Evolutionary conservation across 2,888 invertebrate species (phyloP), one percentile per base, ranked within the genome.

Genomic region (Synergus umbraculus): DNA sequence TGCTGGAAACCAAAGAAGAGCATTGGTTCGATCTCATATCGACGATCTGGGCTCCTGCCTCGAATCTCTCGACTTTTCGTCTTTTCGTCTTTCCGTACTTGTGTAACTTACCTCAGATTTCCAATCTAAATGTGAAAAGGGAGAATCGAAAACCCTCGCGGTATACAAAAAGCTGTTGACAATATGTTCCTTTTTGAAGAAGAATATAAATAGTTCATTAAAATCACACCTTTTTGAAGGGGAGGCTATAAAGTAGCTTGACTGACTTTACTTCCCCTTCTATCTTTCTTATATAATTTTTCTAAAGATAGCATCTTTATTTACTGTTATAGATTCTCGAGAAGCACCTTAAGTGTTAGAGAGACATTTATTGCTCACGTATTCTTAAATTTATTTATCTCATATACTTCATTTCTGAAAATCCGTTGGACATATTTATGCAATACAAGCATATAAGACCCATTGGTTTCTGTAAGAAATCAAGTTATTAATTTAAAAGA

Each of bases 51-150:
- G 79, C 58, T 77, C 79, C 37, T 37, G 29, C 37, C n/a, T 41
- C 63, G 41, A 41, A 9, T 43, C 69, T 78, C 80, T 83, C 80
- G 85, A 87, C 86, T 89, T 90, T 89, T 86, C 88, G 83, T 80
- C 86, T 89, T 90, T 89, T 86, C 88, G 83, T 80, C 80, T 65
- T 63, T 54, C 73, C 60, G 65, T 73, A 76, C 79, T 85, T 80
- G 78, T 81, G 76, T 46, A 79, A 60, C 54, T 73, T 49, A 15
- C 58, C 60, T 58, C 54, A 76, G 83, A 83, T 83, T 77, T 67
- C 64, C 58, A 79, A 84, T 87, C 85, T 77, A 49, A 66, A 66
- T 49, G 77, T 49, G 49, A 66, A 46, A 46, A 49, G 29, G 49
- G 37, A 76, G 54, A 54, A 60, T 76, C 4, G 29, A 22, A 67